A percentile compares a stretch with the other conserved stretches of the same genome.
phyloP scores from a whole-genome alignment of 2,113 vertebrate species.

The Spizaetus ornatus region DNA sequence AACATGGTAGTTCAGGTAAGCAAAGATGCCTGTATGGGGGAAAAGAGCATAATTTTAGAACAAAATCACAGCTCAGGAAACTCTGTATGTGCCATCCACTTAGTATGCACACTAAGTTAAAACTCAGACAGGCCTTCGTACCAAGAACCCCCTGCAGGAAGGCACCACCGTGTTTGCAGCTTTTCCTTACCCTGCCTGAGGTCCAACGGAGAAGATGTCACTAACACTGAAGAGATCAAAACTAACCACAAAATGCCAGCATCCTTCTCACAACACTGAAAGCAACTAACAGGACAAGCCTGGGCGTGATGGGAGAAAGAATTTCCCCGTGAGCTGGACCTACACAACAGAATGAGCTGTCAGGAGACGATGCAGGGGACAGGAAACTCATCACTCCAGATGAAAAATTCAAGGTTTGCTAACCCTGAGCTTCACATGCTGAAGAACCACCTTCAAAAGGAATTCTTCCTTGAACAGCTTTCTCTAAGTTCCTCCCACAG shows the following conservation, averaged over 20 bases:
- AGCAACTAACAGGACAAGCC: neutral
- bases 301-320: accelerated
- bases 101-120: accelerated
- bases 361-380: neutral
- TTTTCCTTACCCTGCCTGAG: neutral
- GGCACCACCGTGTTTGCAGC: accelerated
- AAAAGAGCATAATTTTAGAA: neutral
- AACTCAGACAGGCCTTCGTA: neutral
- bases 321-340: neutral
- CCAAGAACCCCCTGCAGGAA: neutral
- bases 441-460: neutral
- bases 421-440: neutral
- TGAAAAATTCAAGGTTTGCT: neutral
- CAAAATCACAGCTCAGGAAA: neutral
- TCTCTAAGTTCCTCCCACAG: neutral
- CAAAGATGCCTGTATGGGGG: slow-evolving; percentile 87
- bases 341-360: accelerated
- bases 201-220: accelerated
- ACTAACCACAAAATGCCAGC: neutral
- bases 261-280: neutral
- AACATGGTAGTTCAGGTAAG: slow-evolving; percentile 98
- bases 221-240: neutral
- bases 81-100: too few relatives aligned
- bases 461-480: neutral
- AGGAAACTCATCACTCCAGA: neutral